A percentile compares a stretch with the other conserved stretches of the same genome.
Conservation (phyloP, 2,888 invertebrate species). For the Nomada ruficornis region DNA sequence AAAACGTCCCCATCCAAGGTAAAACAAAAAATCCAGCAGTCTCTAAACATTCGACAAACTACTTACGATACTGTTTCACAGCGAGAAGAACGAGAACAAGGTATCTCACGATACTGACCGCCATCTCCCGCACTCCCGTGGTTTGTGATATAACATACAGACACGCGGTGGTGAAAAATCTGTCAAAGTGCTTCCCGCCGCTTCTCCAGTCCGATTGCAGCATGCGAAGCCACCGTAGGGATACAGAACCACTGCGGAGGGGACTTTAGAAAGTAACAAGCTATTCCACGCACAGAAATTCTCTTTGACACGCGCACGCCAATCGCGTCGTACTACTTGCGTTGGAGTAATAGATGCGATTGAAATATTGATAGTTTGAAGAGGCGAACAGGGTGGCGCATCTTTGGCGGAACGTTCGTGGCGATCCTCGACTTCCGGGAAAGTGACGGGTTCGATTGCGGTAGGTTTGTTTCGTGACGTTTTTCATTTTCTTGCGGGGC, state of each 20-base stretch:
- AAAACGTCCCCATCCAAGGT: too few species aligned
- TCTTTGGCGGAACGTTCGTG: constrained; percentile 5
- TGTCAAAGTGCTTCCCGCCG: constrained; percentile 78
- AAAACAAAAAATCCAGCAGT: not conserved
- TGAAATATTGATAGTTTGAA: not conserved
- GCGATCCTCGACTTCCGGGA: constrained; percentile 41
- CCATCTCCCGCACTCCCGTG: constrained; percentile 81
- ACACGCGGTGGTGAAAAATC: constrained; percentile 76
- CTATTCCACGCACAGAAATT: not conserved
- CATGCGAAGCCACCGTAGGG: constrained; percentile 77
- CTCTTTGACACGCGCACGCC: not conserved
- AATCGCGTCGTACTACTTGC: not conserved
- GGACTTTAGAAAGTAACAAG: constrained; percentile 81
- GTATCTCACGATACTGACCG: constrained; percentile 80
- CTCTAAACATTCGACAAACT: not conserved
- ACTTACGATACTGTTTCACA: constrained; percentile 76
- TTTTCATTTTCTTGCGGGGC: too few species aligned
- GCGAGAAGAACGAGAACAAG: constrained; percentile 72
- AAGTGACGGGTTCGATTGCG: constrained; percentile 41
- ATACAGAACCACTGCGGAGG: constrained; percentile 56
- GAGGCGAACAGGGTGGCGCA: constrained; percentile 10
- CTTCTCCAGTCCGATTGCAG: constrained; percentile 74
- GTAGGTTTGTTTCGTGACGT: not conserved
- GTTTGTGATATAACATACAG: constrained; percentile 82
- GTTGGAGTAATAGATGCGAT: constrained; percentile 26